phyloP scores from a whole-genome alignment of 2,113 vertebrate genomes.

The Danio rerio region DNA sequence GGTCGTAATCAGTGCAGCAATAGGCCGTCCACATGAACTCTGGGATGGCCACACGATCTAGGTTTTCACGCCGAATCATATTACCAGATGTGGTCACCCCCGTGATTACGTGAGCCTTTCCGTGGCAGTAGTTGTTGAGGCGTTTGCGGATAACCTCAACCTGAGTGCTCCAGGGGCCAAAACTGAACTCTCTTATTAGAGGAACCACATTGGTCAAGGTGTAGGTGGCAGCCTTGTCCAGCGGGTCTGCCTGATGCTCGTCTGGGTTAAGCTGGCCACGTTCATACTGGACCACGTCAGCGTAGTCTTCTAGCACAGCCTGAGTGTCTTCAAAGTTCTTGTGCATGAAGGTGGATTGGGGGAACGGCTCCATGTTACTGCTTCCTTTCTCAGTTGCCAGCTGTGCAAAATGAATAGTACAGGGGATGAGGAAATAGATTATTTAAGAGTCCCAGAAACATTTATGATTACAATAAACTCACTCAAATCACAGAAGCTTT shows the following conservation, averaged over 20 bases:
- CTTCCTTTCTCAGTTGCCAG: conserved; percentile 71
- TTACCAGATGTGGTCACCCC: conserved; percentile 72
- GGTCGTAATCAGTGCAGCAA: conserved; percentile 73
- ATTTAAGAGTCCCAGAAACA: not conserved
- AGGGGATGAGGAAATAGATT: not conserved
- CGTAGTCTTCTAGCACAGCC: conserved; percentile 73
- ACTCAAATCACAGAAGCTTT: no score
- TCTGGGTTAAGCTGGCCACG: conserved; percentile 72
- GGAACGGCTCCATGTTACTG: conserved; percentile 76
- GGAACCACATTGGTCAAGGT: conserved; percentile 74
- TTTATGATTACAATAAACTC: no score
- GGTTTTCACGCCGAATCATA: conserved; percentile 71
- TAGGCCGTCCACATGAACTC: conserved; percentile 75
- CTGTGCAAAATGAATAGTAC: conserved; percentile 41
- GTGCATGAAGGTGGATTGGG: conserved; percentile 67
- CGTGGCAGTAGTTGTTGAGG: conserved; percentile 75
- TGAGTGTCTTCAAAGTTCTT: conserved; percentile 77
- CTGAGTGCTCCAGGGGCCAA: conserved; percentile 75
- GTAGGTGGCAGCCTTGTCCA: conserved; percentile 76
- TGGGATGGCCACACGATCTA: conserved; percentile 67
- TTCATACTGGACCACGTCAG: conserved; percentile 71
- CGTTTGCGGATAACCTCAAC: conserved; percentile 70
- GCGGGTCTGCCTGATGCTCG: conserved; percentile 71
- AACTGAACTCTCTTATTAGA: conserved; percentile 73
- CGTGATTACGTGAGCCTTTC: conserved; percentile 69